Conservation (phyloP, 1,140 invertebrate species). For the Tigriopus japonicus region DNA sequence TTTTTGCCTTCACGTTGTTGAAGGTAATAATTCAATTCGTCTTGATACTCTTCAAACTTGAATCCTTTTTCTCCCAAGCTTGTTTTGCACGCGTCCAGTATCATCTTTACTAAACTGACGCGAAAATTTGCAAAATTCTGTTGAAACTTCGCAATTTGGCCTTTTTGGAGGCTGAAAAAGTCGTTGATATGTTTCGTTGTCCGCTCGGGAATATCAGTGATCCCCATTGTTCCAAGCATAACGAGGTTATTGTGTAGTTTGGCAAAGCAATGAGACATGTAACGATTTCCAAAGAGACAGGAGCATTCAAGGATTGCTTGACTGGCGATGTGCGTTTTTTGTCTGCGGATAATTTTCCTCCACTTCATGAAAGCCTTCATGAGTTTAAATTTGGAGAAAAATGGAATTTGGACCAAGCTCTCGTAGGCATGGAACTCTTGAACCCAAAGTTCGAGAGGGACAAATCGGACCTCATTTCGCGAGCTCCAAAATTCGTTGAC, state of each 20-base stretch:
- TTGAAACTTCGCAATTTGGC: neutral
- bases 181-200: neutral
- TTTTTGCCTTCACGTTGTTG: neutral
- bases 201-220: neutral
- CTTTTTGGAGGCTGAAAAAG: neutral
- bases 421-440: neutral
- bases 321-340: neutral
- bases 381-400: neutral
- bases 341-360: neutral
- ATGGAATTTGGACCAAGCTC: neutral
- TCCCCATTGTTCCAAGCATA: neutral
- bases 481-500: neutral
- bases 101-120: neutral
- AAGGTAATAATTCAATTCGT: neutral
- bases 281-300: neutral
- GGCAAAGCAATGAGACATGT: neutral
- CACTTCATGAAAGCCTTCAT: neutral
- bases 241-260: neutral
- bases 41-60: neutral
- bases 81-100: neutral
- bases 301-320: neutral
- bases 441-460: neutral
- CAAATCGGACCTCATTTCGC: neutral
- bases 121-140: neutral
- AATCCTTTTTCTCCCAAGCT: neutral